Percentiles rank a stretch among this genome's conserved stretches.
Evolutionary conservation across 1,140 invertebrate genomes (phyloP).

Genomic region (Papilio dardanus): DNA sequence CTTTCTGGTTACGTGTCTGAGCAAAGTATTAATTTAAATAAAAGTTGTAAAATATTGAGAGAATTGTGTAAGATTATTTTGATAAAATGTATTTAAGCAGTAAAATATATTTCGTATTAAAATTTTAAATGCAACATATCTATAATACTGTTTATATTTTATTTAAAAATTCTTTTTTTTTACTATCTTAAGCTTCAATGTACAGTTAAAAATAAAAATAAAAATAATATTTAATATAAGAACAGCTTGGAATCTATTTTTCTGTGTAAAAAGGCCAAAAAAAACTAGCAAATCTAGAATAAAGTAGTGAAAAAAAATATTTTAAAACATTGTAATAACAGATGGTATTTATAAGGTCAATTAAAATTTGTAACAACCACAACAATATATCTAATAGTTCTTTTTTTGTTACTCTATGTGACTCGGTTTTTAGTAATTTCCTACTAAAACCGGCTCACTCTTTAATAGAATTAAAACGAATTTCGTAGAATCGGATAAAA

Average conservation of each 20-base stretch:
- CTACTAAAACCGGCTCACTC: not conserved
- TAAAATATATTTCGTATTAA: constrained; percentile 60
- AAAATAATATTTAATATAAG: constrained; percentile 19
- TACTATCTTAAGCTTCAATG: not conserved
- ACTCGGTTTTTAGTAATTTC: not conserved
- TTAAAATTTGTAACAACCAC: constrained; percentile 28
- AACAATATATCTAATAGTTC: not conserved
- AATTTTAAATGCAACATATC: constrained; percentile 57
- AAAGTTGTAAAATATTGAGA: constrained; percentile 54
- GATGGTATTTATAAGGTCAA: constrained; percentile 23
- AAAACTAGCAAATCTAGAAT: constrained; percentile 10
- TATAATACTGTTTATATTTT: constrained; percentile 20
- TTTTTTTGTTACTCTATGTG: not conserved
- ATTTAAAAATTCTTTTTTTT: constrained; percentile 5
- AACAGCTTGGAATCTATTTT: constrained; percentile 29
- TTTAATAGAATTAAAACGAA: not conserved
- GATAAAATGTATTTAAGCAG: constrained; percentile 51
- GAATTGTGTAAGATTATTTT: constrained; percentile 57
- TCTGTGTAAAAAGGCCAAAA: constrained; percentile 38
- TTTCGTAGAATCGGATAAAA: constrained; percentile 8
- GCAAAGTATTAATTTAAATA: constrained; percentile 50
- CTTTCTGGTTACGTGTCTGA: constrained; percentile 52
- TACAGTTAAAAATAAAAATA: constrained; percentile 26
- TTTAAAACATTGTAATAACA: constrained; percentile 10
- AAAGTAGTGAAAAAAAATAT: constrained; percentile 15